A percentile compares a stretch with the other conserved stretches of the same genome.
phyloP scores from a whole-genome alignment of 1,140 invertebrate species.

The Luehdorfia chinensis region DNA sequence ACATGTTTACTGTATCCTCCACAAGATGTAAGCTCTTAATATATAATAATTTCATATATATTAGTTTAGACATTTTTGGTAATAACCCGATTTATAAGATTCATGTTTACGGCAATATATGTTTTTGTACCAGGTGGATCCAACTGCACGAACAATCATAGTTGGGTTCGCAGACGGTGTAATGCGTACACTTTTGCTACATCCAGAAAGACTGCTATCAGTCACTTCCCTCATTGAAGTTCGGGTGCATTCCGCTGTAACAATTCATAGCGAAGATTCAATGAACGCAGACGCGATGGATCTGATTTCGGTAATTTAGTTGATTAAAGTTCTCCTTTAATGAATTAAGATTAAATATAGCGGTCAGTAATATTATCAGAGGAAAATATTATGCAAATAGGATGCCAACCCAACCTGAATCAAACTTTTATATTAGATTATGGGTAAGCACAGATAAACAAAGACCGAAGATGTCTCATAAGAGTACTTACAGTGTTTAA shows the following conservation, averaged over 20 bases:
- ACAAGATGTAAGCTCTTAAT: slow-evolving; percentile 75
- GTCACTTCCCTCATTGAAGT: slow-evolving; percentile 39
- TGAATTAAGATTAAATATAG: too few relatives aligned
- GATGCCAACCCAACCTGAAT: too few relatives aligned
- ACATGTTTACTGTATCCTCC: slow-evolving; percentile 86
- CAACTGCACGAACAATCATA: slow-evolving; percentile 79
- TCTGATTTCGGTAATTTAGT: slow-evolving; percentile 46
- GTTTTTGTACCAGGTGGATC: slow-evolving; percentile 61
- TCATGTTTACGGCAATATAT: too few relatives aligned
- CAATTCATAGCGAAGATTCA: slow-evolving; percentile 57
- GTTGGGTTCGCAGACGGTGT: slow-evolving; percentile 86
- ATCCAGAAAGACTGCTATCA: slow-evolving; percentile 44
- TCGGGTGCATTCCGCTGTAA: slow-evolving; percentile 48
- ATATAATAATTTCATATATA: background rate
- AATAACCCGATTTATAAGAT: slow-evolving; percentile 1
- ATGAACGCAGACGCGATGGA: slow-evolving; percentile 50
- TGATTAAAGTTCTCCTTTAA: too few relatives aligned
- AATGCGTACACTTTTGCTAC: slow-evolving; percentile 57
- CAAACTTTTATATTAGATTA: too few relatives aligned
- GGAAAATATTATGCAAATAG: too few relatives aligned
- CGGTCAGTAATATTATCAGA: too few relatives aligned
- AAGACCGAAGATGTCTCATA: too few relatives aligned
- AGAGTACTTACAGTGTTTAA: too few relatives aligned
- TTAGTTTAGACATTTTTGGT: too few relatives aligned
- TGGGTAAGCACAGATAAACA: too few relatives aligned